Evolutionary conservation across 2,888 invertebrate genomes (phyloP).

Genomic region (Myopa testacea): DNA sequence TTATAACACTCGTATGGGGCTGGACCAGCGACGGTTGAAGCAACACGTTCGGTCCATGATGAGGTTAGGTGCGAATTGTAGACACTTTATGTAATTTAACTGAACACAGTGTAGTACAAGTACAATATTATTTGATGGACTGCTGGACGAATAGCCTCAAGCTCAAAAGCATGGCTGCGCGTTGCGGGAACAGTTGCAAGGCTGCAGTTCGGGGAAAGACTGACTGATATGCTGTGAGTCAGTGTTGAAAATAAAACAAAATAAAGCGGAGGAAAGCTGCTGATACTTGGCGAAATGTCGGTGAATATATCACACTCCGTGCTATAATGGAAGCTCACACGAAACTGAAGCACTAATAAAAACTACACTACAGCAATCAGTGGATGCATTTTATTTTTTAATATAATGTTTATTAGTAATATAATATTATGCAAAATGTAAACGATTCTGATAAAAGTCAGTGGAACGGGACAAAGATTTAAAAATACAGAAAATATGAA

Average conservation of each 20-base stretch:
- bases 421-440: too few relatives aligned
- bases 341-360: conserved; percentile 11
- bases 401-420: neutral
- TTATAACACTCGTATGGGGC: too few relatives aligned
- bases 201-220: conserved; percentile 9
- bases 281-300: neutral
- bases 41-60: conserved; percentile 5
- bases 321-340: conserved; percentile 13
- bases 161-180: neutral
- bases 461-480: neutral
- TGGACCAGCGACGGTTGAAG: conserved; percentile 40
- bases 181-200: conserved; percentile 3
- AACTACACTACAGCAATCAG: conserved; percentile 24
- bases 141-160: conserved; percentile 10
- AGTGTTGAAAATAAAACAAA: conserved; percentile 4
- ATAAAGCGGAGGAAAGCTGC: neutral
- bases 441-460: conserved; percentile 26
- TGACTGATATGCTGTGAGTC: conserved; percentile 23
- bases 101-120: neutral
- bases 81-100: neutral
- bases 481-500: neutral
- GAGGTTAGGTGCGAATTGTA: neutral
- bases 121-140: neutral
- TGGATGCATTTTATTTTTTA: conserved; percentile 16
- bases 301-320: neutral